Conservation (phyloP, 2,113 vertebrate genomes). For the Neotoma lepida region DNA sequence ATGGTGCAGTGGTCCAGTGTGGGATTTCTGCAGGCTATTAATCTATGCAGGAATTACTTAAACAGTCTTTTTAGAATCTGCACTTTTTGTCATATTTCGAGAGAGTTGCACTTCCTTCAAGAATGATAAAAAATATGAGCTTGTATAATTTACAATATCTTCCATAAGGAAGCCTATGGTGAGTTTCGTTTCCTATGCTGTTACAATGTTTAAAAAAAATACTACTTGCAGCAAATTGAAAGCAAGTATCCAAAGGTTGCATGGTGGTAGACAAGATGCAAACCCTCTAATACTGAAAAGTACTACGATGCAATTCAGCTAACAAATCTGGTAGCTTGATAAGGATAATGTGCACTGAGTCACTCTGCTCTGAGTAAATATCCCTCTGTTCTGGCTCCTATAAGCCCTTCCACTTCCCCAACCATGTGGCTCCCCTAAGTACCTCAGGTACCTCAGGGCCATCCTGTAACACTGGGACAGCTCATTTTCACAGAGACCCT, state of each 20-base stretch:
- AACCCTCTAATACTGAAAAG: not conserved
- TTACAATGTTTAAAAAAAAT: not conserved
- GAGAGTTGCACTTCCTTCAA: not conserved
- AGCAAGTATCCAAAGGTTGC: slow-evolving; percentile 22
- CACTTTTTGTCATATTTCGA: slow-evolving; percentile 21
- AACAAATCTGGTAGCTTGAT: not conserved
- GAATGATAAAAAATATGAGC: not conserved
- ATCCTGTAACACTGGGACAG: not conserved
- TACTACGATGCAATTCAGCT: not conserved
- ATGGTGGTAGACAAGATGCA: slow-evolving; percentile 12
- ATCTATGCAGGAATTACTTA: not conserved
- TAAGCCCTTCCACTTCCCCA: not conserved
- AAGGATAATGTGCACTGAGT: not conserved
- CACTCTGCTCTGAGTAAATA: too few species aligned
- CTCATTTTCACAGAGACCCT: not conserved
- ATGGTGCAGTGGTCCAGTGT: not conserved
- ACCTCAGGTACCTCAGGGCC: too few species aligned
- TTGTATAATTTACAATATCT: not conserved
- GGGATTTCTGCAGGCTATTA: not conserved
- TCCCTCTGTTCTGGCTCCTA: not conserved
- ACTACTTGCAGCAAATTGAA: slow-evolving; percentile 14
- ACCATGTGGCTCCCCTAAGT: not conserved
- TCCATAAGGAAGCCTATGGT: not conserved
- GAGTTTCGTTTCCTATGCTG: not conserved
- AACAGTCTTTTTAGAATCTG: not conserved